Evolutionary conservation across 1,140 invertebrate genomes (phyloP).

Genomic region (Hesperophylax magnus): DNA sequence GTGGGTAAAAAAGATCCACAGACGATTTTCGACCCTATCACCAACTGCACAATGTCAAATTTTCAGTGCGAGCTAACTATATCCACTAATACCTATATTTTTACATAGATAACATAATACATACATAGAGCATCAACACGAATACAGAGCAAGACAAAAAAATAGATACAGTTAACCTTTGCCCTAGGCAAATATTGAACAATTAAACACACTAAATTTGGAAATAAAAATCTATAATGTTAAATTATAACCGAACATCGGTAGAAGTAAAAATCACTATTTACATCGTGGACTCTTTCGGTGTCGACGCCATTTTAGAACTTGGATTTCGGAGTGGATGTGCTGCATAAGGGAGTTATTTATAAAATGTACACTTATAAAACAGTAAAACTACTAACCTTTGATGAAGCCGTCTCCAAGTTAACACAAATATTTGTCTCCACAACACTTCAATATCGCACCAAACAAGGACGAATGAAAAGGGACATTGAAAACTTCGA

Average conservation of each 20-base stretch:
- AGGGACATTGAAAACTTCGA: slow-evolving; percentile 52
- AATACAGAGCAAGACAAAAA: slow-evolving; percentile 18
- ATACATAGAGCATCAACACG: slow-evolving; percentile 24
- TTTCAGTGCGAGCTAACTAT: slow-evolving; percentile 19
- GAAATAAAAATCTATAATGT: background rate
- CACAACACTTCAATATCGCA: slow-evolving; percentile 51
- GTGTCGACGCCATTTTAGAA: slow-evolving; percentile 48
- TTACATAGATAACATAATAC: slow-evolving; percentile 33
- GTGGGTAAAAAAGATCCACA: background rate
- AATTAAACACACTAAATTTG: background rate
- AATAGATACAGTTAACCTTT: slow-evolving; percentile 31
- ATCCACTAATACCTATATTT: slow-evolving; percentile 35
- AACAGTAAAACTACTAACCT: slow-evolving; percentile 33
- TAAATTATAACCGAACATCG: background rate
- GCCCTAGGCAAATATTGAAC: background rate
- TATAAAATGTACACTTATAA: background rate
- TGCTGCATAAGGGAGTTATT: background rate
- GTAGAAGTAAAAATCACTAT: slow-evolving; percentile 30
- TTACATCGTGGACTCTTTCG: slow-evolving; percentile 43
- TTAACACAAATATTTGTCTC: slow-evolving; percentile 44
- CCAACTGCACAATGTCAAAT: slow-evolving; percentile 21
- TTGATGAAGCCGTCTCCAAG: slow-evolving; percentile 42
- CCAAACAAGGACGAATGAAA: slow-evolving; percentile 53
- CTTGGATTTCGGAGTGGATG: slow-evolving; percentile 11
- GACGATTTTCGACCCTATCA: slow-evolving; percentile 5